phyloP scores from a whole-genome alignment of 2,797 vertebrate species.

The Emys orbicularis region DNA sequence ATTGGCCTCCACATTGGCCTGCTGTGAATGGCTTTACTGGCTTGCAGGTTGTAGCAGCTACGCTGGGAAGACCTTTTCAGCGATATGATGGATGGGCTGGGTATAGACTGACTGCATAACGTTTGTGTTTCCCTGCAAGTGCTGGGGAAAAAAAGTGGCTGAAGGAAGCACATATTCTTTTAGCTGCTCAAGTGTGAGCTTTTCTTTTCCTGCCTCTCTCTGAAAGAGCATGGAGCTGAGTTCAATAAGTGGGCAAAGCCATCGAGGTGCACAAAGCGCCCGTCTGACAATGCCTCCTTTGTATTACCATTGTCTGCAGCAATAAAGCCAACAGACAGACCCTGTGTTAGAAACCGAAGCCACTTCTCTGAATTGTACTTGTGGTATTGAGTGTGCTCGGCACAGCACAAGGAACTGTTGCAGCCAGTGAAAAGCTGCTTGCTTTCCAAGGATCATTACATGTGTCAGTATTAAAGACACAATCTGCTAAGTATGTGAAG shows the following conservation, averaged over 20 bases:
- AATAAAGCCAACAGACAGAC: background rate
- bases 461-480: background rate
- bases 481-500: background rate
- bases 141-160: background rate
- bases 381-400: background rate
- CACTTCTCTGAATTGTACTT: background rate
- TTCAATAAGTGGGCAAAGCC: background rate
- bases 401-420: background rate
- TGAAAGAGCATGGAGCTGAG: background rate
- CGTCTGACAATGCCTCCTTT: background rate
- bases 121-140: too few species aligned
- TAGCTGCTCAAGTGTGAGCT: background rate
- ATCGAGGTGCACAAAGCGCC: background rate
- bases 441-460: background rate
- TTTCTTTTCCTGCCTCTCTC: background rate
- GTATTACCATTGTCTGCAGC: background rate
- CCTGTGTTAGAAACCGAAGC: background rate
- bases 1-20: background rate
- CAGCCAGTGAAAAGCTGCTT: background rate
- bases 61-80: background rate
- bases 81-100: background rate
- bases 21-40: background rate
- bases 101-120: background rate
- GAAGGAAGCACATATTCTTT: background rate
- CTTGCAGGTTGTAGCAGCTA: background rate